Evolutionary conservation across 2,797 vertebrate genomes (phyloP).

Genomic region (Darevskia nairensis): DNA sequence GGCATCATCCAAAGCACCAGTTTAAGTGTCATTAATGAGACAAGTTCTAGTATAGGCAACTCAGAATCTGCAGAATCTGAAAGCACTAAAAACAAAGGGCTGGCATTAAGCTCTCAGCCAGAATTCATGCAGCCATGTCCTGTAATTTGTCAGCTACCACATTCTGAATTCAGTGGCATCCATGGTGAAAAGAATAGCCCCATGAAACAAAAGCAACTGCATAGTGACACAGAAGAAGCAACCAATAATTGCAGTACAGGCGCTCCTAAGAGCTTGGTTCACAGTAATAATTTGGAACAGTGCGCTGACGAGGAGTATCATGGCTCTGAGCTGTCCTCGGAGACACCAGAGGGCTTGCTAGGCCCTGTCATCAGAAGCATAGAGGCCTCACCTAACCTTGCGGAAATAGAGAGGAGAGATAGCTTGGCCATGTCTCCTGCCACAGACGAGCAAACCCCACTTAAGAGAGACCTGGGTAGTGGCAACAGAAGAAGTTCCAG

Average conservation of each 20-base stretch:
- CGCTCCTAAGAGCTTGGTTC: slow-evolving; percentile 24
- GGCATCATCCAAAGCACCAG: neutral
- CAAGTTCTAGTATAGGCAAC: slow-evolving; percentile 32
- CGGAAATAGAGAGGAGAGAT: slow-evolving; percentile 55
- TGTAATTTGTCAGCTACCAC: slow-evolving; percentile 48
- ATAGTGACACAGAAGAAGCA: slow-evolving; percentile 36
- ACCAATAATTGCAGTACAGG: slow-evolving; percentile 20
- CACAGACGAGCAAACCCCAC: neutral
- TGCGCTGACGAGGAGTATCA: neutral
- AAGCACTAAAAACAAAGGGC: slow-evolving; percentile 36
- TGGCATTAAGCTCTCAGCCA: slow-evolving; percentile 19
- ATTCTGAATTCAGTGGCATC: slow-evolving; percentile 43
- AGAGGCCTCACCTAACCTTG: slow-evolving; percentile 47
- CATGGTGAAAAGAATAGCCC: neutral
- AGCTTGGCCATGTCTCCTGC: slow-evolving; percentile 71
- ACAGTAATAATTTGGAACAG: slow-evolving; percentile 33
- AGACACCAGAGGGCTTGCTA: slow-evolving; percentile 69
- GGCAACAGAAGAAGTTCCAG: slow-evolving; percentile 24
- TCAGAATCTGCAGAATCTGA: slow-evolving; percentile 14
- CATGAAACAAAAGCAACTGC: slow-evolving; percentile 6
- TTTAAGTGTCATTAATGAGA: slow-evolving; percentile 44
- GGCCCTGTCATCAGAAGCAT: slow-evolving; percentile 45
- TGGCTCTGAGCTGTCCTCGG: slow-evolving; percentile 59
- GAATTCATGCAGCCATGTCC: slow-evolving; percentile 34
- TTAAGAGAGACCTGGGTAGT: neutral